Percentiles rank a stretch among this genome's conserved stretches.
phyloP scores from a whole-genome alignment of 2,888 invertebrate species.

The Heliconius cydno region DNA sequence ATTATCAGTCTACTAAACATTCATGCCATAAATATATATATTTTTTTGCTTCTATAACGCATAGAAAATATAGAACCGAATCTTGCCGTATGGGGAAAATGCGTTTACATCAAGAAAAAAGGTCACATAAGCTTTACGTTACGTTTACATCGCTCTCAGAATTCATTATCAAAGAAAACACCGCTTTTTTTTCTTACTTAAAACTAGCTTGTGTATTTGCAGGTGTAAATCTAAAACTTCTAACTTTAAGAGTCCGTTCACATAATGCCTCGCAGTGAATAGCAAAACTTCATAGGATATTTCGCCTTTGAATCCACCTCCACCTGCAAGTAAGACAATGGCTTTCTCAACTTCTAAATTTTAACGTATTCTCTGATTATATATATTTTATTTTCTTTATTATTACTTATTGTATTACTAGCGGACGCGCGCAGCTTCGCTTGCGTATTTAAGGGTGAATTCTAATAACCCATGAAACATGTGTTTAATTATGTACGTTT shows the following conservation, averaged over 20 bases:
- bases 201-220: constrained; percentile 3
- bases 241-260: constrained; percentile 12
- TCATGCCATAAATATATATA: too few species aligned
- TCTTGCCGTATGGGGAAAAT: too few species aligned
- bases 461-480: too few species aligned
- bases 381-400: not conserved
- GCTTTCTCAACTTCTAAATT: constrained; percentile 11
- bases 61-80: too few species aligned
- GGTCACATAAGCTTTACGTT: too few species aligned
- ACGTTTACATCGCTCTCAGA: not conserved
- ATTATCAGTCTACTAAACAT: not conserved
- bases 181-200: not conserved
- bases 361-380: not conserved
- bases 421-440: too few species aligned
- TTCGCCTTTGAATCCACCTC: constrained; percentile 29
- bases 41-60: too few species aligned
- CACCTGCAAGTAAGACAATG: constrained; percentile 28
- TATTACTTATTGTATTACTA: too few species aligned
- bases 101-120: too few species aligned
- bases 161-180: not conserved
- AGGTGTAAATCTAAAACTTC: constrained; percentile 16
- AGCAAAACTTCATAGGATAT: constrained; percentile 36
- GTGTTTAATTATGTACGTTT: too few species aligned
- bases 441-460: too few species aligned
- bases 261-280: constrained; percentile 32